phyloP scores from a whole-genome alignment of 2,113 vertebrate genomes.

The Micronisus gabar region DNA sequence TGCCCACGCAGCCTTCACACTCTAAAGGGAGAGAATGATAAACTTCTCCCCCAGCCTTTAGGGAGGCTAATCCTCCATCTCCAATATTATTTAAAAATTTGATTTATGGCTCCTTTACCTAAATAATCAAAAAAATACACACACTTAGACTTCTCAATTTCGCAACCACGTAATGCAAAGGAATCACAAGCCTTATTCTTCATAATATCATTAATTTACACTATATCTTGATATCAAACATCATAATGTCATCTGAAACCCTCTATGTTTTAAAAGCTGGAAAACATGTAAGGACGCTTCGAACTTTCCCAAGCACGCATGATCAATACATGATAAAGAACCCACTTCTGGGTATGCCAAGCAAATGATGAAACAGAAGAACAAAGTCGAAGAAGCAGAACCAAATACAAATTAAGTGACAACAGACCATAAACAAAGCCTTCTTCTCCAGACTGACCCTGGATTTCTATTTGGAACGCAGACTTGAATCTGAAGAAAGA shows the following conservation, averaged over 20 bases:
- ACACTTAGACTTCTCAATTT: not conserved
- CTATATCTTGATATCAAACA: not conserved
- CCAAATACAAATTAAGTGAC: not conserved
- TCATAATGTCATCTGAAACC: not conserved
- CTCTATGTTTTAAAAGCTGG: not conserved
- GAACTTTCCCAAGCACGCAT: not conserved
- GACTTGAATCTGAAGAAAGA: not conserved
- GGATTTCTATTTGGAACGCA: not conserved
- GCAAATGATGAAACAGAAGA: not conserved
- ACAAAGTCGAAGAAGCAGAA: not conserved
- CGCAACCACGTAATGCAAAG: not conserved
- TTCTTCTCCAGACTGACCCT: not conserved
- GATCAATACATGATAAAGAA: not conserved
- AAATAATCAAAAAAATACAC: not conserved
- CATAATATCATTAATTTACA: not conserved
- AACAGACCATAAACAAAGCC: not conserved
- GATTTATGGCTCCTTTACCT: not conserved
- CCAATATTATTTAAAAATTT: not conserved
- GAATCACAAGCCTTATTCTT: not conserved
- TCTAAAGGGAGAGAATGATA: not conserved
- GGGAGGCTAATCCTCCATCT: not conserved
- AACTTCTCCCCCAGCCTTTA: not conserved
- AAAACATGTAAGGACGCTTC: fast-evolving
- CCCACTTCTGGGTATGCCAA: not conserved
- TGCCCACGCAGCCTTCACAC: not conserved